Conservation (phyloP, 1,140 invertebrate species). For the Sminthurides bifidus region DNA sequence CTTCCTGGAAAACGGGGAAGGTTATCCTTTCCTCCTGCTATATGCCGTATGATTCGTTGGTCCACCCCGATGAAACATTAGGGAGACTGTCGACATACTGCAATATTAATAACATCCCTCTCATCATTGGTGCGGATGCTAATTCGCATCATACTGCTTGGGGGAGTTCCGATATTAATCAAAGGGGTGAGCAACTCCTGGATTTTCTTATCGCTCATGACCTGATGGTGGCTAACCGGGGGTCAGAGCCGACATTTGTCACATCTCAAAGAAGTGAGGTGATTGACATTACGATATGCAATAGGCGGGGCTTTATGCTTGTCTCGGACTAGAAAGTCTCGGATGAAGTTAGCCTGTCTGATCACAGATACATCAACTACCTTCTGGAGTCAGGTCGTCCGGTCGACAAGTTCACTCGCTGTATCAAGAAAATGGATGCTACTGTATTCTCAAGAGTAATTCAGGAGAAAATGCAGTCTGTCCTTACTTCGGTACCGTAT, state of each 20-base stretch:
- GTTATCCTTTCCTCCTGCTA: not conserved
- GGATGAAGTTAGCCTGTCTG: too few relatives aligned
- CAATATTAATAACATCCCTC: not conserved
- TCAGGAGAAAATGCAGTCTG: too few relatives aligned
- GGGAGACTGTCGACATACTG: constrained; percentile 4
- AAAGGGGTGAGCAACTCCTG: constrained; percentile 7
- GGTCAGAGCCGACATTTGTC: constrained; percentile 9
- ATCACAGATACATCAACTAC: too few relatives aligned
- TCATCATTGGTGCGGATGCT: constrained; percentile 12
- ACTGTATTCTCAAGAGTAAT: too few relatives aligned
- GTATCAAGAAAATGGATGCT: too few relatives aligned
- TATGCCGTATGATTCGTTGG: not conserved
- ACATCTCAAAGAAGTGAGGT: constrained; percentile 3
- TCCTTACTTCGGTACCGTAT: too few relatives aligned
- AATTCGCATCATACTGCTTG: constrained; percentile 11
- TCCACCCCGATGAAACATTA: not conserved
- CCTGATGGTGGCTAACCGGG: constrained; percentile 2
- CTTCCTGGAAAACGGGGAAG: not conserved
- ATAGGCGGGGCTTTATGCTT: not conserved
- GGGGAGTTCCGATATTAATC: constrained; percentile 7
- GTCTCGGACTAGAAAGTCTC: too few relatives aligned
- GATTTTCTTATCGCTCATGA: not conserved
- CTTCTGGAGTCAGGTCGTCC: too few relatives aligned
- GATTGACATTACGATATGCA: constrained; percentile 7
- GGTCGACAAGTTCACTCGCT: too few relatives aligned